Percentiles rank a stretch among this genome's conserved stretches.
phyloP scores from a whole-genome alignment of 2,888 invertebrate genomes.

The Nomada ferruginata region DNA sequence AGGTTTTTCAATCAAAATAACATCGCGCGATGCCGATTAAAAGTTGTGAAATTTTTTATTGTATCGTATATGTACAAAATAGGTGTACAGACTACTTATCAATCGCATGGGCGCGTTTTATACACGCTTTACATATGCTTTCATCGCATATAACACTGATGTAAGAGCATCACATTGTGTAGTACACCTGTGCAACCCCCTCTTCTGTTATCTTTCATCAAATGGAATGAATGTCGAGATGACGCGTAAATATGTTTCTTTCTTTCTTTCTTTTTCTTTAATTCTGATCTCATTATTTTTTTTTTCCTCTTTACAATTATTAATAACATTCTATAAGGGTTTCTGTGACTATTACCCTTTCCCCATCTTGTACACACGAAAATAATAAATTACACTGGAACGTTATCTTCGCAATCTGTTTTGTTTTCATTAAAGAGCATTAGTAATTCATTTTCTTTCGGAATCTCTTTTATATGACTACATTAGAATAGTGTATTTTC shows the following conservation, averaged over 20 bases:
- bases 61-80: constrained; percentile 84
- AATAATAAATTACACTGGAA: constrained; percentile 74
- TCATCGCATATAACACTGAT: constrained; percentile 63
- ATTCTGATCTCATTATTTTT: constrained; percentile 60
- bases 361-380: constrained; percentile 73
- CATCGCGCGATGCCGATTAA: constrained; percentile 68
- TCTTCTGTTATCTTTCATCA: constrained; percentile 75
- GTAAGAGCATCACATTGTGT: constrained; percentile 68
- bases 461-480: constrained; percentile 61
- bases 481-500: constrained; percentile 60
- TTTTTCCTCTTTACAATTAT: constrained; percentile 57
- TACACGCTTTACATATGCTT: constrained; percentile 65
- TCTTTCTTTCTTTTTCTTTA: constrained; percentile 52
- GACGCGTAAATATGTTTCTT: constrained; percentile 73
- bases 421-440: constrained; percentile 45
- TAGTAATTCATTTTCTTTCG: constrained; percentile 42
- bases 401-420: constrained; percentile 54
- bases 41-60: constrained; percentile 83
- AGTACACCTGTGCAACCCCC: constrained; percentile 73
- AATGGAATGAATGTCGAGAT: constrained; percentile 81
- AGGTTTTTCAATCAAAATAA: constrained; percentile 65
- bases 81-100: constrained; percentile 83
- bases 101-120: constrained; percentile 73
- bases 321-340: constrained; percentile 63
- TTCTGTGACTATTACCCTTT: constrained; percentile 61